These are phyloP conservation scores for Apeltes quadracus DNA, from an alignment of 2,113 vertebrate species.

Conservation along the genomic window DNA sequence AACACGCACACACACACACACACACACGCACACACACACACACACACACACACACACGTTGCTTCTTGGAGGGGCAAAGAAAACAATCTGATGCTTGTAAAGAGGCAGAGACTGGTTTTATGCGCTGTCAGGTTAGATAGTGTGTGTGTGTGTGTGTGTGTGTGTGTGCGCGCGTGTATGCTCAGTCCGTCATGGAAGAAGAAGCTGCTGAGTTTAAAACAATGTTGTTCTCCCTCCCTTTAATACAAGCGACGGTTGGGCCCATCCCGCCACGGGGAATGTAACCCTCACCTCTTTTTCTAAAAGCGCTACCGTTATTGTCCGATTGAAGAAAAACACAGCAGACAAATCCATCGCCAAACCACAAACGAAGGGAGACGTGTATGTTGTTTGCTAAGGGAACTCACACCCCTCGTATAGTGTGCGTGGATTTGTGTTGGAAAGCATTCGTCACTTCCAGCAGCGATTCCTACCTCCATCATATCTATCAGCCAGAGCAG, in stretches of 20 bases:
- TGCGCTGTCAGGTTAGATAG: constrained; percentile 43
- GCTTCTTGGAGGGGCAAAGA: constrained; percentile 23
- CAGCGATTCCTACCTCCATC: constrained; percentile 92
- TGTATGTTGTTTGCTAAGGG: constrained; percentile 11
- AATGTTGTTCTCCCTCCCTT: no score
- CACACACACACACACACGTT: constrained; percentile 32
- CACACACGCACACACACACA: constrained; percentile 6
- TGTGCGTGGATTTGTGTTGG: constrained; percentile 26
- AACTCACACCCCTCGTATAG: not conserved
- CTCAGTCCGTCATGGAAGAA: no score
- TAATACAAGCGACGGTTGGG: no score
- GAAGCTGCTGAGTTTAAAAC: no score
- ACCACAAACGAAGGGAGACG: constrained; percentile 10
- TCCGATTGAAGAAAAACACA: constrained; percentile 46
- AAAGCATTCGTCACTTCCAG: constrained; percentile 39
- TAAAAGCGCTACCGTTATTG: not conserved
- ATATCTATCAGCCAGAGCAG: constrained; percentile 98
- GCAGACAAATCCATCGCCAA: constrained; percentile 58
- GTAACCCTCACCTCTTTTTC: not conserved
- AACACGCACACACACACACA: constrained; percentile 26
- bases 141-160: constrained; percentile 1
- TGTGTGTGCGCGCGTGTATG: not conserved
- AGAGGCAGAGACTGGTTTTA: constrained; percentile 32
- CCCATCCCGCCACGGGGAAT: not conserved
- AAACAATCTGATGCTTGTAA: constrained; percentile 44